These are phyloP conservation scores for Caenorhabditis wallacei DNA, from an alignment of 2,888 invertebrate species.

Conservation along the genomic window DNA sequence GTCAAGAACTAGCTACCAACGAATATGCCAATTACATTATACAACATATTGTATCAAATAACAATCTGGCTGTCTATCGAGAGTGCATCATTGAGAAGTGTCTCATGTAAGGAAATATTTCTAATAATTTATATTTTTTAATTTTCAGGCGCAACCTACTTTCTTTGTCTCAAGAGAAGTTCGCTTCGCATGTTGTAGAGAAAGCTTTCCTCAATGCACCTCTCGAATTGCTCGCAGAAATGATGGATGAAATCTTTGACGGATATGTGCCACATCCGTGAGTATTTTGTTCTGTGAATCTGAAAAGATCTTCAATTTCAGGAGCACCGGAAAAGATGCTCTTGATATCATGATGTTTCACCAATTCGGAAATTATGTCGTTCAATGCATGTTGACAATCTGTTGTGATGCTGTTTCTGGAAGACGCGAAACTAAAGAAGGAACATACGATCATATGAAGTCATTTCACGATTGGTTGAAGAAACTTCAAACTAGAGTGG, in stretches of 20 bases:
- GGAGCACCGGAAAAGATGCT: conserved; percentile 74
- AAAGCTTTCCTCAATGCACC: conserved; percentile 75
- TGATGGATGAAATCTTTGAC: conserved; percentile 79
- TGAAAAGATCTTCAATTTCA: conserved; percentile 3
- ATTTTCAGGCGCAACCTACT: conserved; percentile 68
- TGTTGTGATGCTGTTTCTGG: conserved; percentile 60
- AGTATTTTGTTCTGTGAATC: conserved; percentile 9
- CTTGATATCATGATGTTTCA: conserved; percentile 81
- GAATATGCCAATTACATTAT: conserved; percentile 82
- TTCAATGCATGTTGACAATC: conserved; percentile 72
- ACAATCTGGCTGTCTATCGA: conserved; percentile 68
- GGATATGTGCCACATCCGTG: conserved; percentile 78
- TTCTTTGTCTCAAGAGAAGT: conserved; percentile 80
- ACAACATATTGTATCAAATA: conserved; percentile 75
- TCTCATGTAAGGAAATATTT: conserved; percentile 69
- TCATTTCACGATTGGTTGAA: conserved; percentile 49
- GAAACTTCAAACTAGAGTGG: conserved; percentile 29
- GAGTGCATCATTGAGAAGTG: conserved; percentile 74
- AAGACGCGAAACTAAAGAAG: conserved; percentile 44
- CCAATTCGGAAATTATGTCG: conserved; percentile 82
- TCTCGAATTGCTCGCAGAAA: conserved; percentile 67
- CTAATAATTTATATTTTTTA: conserved; percentile 19
- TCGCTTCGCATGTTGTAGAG: conserved; percentile 81
- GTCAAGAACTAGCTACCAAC: conserved; percentile 72
- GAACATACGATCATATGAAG: conserved; percentile 40